These are phyloP conservation scores for Lasioglossum lativentre DNA, from an alignment of 2,888 invertebrate species.

Conservation along the genomic window DNA sequence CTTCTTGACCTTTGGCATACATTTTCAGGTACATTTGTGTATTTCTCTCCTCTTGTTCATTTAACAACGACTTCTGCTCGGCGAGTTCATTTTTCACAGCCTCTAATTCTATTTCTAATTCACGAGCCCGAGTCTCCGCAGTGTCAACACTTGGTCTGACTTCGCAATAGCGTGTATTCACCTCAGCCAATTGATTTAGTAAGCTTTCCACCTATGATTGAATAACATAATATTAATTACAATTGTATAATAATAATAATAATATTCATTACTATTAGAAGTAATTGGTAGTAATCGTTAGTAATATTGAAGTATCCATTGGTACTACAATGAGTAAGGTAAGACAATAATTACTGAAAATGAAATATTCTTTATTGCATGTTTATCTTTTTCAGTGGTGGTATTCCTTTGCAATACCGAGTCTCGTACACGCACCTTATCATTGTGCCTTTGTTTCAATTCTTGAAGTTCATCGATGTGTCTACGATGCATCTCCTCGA, in stretches of 20 bases:
- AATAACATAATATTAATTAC: neutral
- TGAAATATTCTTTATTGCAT: neutral
- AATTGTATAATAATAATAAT: neutral
- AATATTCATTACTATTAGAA: neutral
- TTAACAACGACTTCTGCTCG: constrained; percentile 88
- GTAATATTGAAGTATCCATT: neutral
- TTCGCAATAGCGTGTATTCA: constrained; percentile 92
- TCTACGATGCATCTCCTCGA: constrained; percentile 90
- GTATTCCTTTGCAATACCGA: neutral
- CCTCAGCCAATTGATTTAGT: constrained; percentile 90
- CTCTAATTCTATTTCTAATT: constrained; percentile 90
- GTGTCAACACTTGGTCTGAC: constrained; percentile 90
- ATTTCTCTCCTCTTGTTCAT: constrained; percentile 90
- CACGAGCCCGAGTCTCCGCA: constrained; percentile 89
- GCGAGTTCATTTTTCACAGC: constrained; percentile 89
- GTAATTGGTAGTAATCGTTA: neutral
- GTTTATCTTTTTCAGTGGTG: neutral
- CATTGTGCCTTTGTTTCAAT: constrained; percentile 91
- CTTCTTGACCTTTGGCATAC: constrained; percentile 93
- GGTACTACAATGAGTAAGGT: neutral
- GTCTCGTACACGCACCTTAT: constrained; percentile 84
- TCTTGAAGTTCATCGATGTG: constrained; percentile 90
- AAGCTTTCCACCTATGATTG: constrained; percentile 88
- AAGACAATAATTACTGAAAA: neutral
- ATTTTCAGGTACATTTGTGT: constrained; percentile 92